Evolutionary conservation across 2,113 vertebrate species (phyloP).

Genomic region (Grantiella picta): DNA sequence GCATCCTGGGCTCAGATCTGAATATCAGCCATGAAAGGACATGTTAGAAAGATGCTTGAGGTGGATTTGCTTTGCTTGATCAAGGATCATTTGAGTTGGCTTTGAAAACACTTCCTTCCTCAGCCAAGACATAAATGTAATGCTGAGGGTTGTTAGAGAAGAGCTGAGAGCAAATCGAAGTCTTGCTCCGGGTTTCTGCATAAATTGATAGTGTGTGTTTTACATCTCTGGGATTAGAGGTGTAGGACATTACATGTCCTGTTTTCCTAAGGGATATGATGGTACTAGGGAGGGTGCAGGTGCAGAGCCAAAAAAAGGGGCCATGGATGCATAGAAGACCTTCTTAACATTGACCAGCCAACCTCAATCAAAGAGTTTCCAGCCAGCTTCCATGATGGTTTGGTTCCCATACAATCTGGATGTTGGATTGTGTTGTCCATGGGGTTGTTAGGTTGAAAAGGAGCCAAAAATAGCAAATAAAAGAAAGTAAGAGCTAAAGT

Average conservation of each 20-base stretch:
- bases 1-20: accelerated
- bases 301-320: background rate
- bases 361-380: background rate
- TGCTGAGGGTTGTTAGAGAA: background rate
- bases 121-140: background rate
- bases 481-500: background rate
- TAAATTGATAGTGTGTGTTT: background rate
- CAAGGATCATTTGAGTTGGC: background rate
- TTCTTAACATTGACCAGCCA: background rate
- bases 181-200: background rate
- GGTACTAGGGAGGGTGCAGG: background rate
- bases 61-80: background rate
- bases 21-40: background rate
- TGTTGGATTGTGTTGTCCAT: background rate
- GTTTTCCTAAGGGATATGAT: background rate
- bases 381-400: background rate
- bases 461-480: background rate
- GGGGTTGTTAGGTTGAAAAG: background rate
- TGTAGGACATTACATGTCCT: background rate
- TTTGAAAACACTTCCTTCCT: background rate
- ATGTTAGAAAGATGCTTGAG: accelerated
- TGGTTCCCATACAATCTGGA: accelerated
- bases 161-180: background rate
- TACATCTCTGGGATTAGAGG: background rate
- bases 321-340: background rate